Percentiles rank a stretch among this genome's conserved stretches.
Conservation (phyloP, 1,140 invertebrate species). For the Papilio aristodemus region DNA sequence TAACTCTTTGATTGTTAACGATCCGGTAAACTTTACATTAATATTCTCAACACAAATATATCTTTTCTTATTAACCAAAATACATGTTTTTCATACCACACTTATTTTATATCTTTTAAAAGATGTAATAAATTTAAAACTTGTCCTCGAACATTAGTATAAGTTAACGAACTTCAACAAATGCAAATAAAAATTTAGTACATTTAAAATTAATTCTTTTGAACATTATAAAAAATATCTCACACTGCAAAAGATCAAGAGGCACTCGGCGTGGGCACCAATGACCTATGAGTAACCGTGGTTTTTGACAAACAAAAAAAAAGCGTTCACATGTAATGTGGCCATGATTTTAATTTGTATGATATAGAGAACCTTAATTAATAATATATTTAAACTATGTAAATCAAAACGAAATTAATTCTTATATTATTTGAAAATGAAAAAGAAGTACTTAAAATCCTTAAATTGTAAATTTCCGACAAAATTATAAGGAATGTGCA, state of each 20-base stretch:
- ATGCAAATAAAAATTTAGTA: conserved; percentile 19
- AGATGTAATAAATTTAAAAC: conserved; percentile 14
- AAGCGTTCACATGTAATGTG: conserved; percentile 14
- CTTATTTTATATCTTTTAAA: conserved; percentile 6
- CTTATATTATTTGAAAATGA: too few species aligned
- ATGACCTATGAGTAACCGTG: conserved; percentile 71
- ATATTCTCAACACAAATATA: not conserved
- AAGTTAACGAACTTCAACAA: conserved; percentile 21
- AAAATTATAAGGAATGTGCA: not conserved
- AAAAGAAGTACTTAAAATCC: too few species aligned
- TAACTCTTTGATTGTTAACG: not conserved
- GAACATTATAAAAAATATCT: conserved; percentile 23
- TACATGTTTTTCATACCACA: not conserved
- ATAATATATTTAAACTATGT: too few species aligned
- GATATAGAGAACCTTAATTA: not conserved
- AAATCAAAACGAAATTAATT: too few species aligned
- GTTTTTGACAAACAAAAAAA: conserved; percentile 43
- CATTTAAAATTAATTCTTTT: conserved; percentile 24
- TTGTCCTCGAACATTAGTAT: conserved; percentile 16
- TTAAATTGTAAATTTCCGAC: too few species aligned
- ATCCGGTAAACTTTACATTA: not conserved
- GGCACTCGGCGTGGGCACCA: conserved; percentile 57
- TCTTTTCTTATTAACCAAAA: not conserved
- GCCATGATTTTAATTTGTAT: conserved; percentile 24
- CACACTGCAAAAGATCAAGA: conserved; percentile 47